phyloP scores from a whole-genome alignment of 2,888 invertebrate species.

The Pinctada fucata region DNA sequence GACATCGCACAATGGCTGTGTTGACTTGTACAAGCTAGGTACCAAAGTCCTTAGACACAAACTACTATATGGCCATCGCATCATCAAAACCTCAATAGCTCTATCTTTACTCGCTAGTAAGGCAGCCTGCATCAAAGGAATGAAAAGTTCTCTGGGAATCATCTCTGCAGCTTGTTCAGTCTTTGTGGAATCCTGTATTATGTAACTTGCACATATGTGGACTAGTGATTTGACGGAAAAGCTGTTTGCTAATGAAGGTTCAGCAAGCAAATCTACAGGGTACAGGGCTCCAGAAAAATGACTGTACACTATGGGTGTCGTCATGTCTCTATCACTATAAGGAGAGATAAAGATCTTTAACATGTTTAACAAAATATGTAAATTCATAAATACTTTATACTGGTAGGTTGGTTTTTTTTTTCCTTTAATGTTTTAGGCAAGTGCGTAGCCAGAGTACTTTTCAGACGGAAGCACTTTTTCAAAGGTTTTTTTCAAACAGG shows the following conservation, averaged over 20 bases:
- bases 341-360: not conserved
- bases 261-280: constrained; percentile 58
- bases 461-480: no score
- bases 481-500: no score
- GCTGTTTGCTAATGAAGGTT: constrained; percentile 31
- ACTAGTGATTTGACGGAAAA: constrained; percentile 56
- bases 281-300: constrained; percentile 68
- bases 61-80: constrained; percentile 66
- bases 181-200: constrained; percentile 63
- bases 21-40: constrained; percentile 63
- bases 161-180: constrained; percentile 51
- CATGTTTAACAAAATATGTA: no score
- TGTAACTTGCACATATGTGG: constrained; percentile 62
- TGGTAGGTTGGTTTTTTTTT: no score
- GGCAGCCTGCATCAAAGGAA: constrained; percentile 67
- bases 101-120: constrained; percentile 64
- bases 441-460: no score
- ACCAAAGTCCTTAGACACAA: constrained; percentile 65
- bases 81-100: constrained; percentile 67
- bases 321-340: constrained; percentile 34
- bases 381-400: no score
- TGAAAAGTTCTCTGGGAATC: constrained; percentile 61
- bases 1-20: constrained; percentile 62
- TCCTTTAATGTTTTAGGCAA: no score
- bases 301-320: constrained; percentile 61